phyloP scores from a whole-genome alignment of 2,888 invertebrate genomes.

The Choristoneura rosaceana region DNA sequence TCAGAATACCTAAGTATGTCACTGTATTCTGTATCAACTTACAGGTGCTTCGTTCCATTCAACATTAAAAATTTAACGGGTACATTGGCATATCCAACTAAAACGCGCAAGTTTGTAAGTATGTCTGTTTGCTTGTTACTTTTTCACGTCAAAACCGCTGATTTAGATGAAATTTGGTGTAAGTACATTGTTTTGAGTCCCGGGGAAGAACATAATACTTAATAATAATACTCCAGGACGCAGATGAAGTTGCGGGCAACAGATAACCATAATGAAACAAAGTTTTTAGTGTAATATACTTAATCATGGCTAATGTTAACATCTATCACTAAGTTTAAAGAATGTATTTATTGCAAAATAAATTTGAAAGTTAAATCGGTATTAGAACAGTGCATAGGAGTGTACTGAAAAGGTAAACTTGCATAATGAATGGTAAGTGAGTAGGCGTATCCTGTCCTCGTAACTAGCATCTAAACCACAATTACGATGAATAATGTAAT shows the following conservation, averaged over 20 bases:
- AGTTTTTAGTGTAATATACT: neutral
- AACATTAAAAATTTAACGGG: no score
- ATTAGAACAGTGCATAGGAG: neutral
- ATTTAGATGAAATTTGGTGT: no score
- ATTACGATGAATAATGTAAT: constrained; percentile 28
- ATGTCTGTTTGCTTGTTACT: no score
- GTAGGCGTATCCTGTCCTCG: constrained; percentile 53
- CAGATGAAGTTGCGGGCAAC: no score
- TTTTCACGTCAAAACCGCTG: no score
- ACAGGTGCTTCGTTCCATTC: no score
- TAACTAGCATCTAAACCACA: constrained; percentile 46
- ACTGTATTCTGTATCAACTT: neutral
- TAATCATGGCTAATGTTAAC: neutral
- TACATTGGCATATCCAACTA: no score
- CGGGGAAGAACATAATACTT: no score
- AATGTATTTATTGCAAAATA: constrained; percentile 28
- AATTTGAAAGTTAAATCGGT: neutral
- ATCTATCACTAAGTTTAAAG: neutral
- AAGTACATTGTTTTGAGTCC: no score
- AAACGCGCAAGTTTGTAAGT: no score
- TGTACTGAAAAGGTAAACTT: constrained; percentile 7
- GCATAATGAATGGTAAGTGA: constrained; percentile 49
- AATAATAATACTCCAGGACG: no score
- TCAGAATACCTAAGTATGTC: neutral
- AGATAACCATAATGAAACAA: neutral